Conservation (phyloP, 2,888 invertebrate species). For the Eledona agricola region DNA sequence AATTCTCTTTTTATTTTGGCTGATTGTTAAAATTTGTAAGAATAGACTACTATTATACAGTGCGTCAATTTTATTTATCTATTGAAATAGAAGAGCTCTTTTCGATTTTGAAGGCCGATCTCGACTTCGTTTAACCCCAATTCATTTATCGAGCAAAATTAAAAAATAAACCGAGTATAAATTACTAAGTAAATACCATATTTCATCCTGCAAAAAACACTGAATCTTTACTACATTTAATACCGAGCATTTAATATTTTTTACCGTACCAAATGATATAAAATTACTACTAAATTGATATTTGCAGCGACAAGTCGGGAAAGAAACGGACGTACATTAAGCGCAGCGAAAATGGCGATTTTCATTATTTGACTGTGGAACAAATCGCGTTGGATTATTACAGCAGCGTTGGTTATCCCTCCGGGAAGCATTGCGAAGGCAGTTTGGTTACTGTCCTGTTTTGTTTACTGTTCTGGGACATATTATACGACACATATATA, state of each 20-base stretch:
- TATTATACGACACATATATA: slow-evolving; percentile 70
- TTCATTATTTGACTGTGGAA: slow-evolving; percentile 66
- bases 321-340: slow-evolving; percentile 54
- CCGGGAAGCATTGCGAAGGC: slow-evolving; percentile 62
- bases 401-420: slow-evolving; percentile 60
- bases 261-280: not conserved
- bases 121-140: too few species aligned
- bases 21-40: too few species aligned
- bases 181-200: too few species aligned
- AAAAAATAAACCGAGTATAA: too few species aligned
- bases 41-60: too few species aligned
- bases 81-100: too few species aligned
- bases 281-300: slow-evolving; percentile 2
- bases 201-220: too few species aligned
- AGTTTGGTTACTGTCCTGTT: slow-evolving; percentile 50
- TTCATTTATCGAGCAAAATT: too few species aligned
- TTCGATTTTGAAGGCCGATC: too few species aligned
- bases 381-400: slow-evolving; percentile 67
- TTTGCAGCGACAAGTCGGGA: slow-evolving; percentile 50
- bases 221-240: too few species aligned
- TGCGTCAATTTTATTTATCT: too few species aligned
- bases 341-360: slow-evolving; percentile 51
- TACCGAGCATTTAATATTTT: not conserved
- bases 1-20: too few species aligned
- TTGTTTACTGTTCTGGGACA: slow-evolving; percentile 76